These are phyloP conservation scores for Eurytoma californica DNA, from an alignment of 2,888 invertebrate species.

Conservation along the genomic window DNA sequence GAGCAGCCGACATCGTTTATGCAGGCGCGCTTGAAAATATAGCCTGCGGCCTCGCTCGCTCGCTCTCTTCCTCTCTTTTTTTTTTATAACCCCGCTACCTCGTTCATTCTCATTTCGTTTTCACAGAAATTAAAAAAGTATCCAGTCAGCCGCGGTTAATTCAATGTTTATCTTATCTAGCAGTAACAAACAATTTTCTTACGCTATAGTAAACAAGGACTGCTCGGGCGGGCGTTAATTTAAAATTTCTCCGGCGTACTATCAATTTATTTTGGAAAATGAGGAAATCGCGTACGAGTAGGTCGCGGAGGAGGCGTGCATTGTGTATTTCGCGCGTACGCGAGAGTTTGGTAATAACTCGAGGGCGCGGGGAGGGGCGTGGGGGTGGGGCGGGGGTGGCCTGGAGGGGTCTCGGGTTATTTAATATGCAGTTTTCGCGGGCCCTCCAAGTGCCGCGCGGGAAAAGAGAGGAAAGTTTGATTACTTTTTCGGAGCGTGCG, in stretches of 20 bases:
- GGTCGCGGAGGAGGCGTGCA: neutral
- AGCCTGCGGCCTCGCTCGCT: no score
- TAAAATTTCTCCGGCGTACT: neutral
- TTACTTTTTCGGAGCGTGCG: conserved; percentile 41
- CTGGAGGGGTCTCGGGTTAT: conserved; percentile 12
- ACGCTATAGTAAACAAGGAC: neutral
- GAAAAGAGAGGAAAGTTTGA: conserved; percentile 43
- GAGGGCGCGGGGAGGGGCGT: neutral
- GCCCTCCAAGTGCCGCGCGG: neutral
- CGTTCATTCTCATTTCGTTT: no score
- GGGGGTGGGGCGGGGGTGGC: neutral
- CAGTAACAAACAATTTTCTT: neutral
- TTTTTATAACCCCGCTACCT: no score
- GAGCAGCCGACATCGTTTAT: no score
- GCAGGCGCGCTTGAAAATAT: no score
- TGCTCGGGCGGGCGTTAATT: neutral
- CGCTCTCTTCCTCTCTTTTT: neutral
- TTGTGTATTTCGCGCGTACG: neutral
- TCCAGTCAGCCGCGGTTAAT: no score
- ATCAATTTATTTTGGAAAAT: neutral
- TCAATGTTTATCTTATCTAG: no score
- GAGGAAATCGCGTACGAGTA: neutral
- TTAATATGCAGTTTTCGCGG: conserved; percentile 47
- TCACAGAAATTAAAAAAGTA: no score
- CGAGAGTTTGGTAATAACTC: conserved; percentile 39